A percentile compares a stretch with the other conserved stretches of the same genome.
Evolutionary conservation across 2,113 vertebrate species (phyloP).

Genomic region (Nesogale talazaci): DNA sequence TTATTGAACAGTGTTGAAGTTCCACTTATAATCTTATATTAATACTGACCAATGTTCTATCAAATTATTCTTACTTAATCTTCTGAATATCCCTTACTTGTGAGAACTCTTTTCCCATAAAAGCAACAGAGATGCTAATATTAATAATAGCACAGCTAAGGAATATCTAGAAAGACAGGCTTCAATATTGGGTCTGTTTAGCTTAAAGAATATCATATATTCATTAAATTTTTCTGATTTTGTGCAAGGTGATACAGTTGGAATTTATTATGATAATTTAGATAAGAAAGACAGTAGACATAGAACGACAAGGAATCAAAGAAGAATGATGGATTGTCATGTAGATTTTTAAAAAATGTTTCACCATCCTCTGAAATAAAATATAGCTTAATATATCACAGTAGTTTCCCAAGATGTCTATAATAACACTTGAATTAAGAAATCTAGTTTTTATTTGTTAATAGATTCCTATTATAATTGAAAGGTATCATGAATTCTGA

Average conservation of each 20-base stretch:
- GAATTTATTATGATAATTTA: not conserved
- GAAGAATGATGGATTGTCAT: not conserved
- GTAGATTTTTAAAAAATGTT: not conserved
- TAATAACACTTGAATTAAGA: not conserved
- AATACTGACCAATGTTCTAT: not conserved
- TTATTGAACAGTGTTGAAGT: too few relatives aligned
- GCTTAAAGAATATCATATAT: conserved; percentile 35
- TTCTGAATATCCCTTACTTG: conserved; percentile 4
- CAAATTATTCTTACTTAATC: conserved; percentile 13
- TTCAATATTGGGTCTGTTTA: not conserved
- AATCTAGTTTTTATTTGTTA: not conserved
- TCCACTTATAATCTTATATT: not conserved
- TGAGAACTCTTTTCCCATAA: not conserved
- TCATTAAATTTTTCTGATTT: conserved; percentile 8
- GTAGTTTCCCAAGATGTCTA: not conserved
- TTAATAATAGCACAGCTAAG: not conserved
- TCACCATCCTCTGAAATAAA: not conserved
- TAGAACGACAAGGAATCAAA: not conserved
- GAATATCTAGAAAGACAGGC: not conserved
- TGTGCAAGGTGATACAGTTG: not conserved
- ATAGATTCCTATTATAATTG: not conserved
- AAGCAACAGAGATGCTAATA: not conserved
- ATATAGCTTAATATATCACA: not conserved
- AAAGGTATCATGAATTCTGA: not conserved
- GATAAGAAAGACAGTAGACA: not conserved